Percentiles rank a stretch among this genome's conserved stretches.
Evolutionary conservation across 2,888 invertebrate genomes (phyloP).

Genomic region (Phyllotreta striolata): DNA sequence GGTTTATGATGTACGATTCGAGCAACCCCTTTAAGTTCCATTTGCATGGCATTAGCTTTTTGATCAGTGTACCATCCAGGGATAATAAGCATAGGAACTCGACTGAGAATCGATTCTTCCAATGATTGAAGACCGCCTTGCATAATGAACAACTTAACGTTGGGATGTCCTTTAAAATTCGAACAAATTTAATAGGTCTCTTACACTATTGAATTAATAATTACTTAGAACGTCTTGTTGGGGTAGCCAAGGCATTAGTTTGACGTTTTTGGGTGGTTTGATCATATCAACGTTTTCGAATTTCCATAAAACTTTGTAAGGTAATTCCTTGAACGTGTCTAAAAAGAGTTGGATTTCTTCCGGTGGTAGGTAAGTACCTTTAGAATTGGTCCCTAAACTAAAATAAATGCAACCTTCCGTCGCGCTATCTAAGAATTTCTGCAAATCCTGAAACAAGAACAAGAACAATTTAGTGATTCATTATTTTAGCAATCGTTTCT

Average conservation of each 20-base stretch:
- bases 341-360: slow-evolving; percentile 51
- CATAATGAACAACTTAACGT: slow-evolving; percentile 50
- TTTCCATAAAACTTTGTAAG: slow-evolving; percentile 60
- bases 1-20: slow-evolving; percentile 18
- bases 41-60: slow-evolving; percentile 43
- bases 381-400: slow-evolving; percentile 59
- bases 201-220: slow-evolving; percentile 2
- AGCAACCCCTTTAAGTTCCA: slow-evolving; percentile 44
- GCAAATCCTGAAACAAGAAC: slow-evolving; percentile 48
- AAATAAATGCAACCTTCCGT: slow-evolving; percentile 57
- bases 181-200: slow-evolving; percentile 1
- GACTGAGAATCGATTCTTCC: slow-evolving; percentile 43
- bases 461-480: background rate
- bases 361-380: slow-evolving; percentile 50
- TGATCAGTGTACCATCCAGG: slow-evolving; percentile 49
- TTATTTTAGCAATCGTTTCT: background rate
- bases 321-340: slow-evolving; percentile 55
- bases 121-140: slow-evolving; percentile 48
- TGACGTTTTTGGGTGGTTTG: slow-evolving; percentile 55
- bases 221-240: slow-evolving; percentile 57
- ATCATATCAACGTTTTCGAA: slow-evolving; percentile 54
- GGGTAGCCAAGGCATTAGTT: slow-evolving; percentile 57
- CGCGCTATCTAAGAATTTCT: slow-evolving; percentile 53
- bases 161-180: slow-evolving; percentile 46
- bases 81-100: slow-evolving; percentile 50